These are phyloP conservation scores for Parochlus steinenii DNA, from an alignment of 2,888 invertebrate species.

Conservation along the genomic window DNA sequence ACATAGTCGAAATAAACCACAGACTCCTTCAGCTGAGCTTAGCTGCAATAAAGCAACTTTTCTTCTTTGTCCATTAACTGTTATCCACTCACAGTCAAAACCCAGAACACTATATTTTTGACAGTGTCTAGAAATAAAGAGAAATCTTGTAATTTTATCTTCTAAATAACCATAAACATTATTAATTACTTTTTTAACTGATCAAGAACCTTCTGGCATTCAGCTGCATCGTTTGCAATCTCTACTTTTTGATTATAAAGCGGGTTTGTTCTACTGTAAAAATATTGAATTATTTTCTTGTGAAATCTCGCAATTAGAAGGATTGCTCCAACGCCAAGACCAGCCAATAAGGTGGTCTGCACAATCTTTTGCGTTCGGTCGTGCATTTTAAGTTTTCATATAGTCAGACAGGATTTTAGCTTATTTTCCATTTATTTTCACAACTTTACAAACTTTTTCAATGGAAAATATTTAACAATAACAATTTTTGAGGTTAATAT, in stretches of 20 bases:
- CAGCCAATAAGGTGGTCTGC: too few species aligned
- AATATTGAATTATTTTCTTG: constrained; percentile 17
- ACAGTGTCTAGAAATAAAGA: constrained; percentile 22
- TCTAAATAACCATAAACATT: too few species aligned
- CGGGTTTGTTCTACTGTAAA: constrained; percentile 16
- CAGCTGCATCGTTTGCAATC: constrained; percentile 22
- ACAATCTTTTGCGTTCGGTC: too few species aligned
- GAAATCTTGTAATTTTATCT: too few species aligned
- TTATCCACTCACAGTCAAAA: constrained; percentile 72
- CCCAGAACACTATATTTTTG: constrained; percentile 39
- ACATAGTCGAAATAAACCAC: constrained; percentile 49
- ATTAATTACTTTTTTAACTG: constrained; percentile 23
- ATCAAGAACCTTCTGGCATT: constrained; percentile 21
- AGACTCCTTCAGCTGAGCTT: constrained; percentile 49
- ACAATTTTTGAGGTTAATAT: too few species aligned
- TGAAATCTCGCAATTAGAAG: too few species aligned
- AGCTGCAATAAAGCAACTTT: constrained; percentile 58
- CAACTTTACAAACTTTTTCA: too few species aligned
- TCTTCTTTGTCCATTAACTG: constrained; percentile 36
- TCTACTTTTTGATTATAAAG: constrained; percentile 21
- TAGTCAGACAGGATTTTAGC: too few species aligned
- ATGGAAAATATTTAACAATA: too few species aligned
- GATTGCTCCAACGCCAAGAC: too few species aligned
- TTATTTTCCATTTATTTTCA: too few species aligned
- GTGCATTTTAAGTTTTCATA: too few species aligned